Evolutionary conservation across 2,113 vertebrate genomes (phyloP).

Genomic region (Dicerorhinus sumatrensis): DNA sequence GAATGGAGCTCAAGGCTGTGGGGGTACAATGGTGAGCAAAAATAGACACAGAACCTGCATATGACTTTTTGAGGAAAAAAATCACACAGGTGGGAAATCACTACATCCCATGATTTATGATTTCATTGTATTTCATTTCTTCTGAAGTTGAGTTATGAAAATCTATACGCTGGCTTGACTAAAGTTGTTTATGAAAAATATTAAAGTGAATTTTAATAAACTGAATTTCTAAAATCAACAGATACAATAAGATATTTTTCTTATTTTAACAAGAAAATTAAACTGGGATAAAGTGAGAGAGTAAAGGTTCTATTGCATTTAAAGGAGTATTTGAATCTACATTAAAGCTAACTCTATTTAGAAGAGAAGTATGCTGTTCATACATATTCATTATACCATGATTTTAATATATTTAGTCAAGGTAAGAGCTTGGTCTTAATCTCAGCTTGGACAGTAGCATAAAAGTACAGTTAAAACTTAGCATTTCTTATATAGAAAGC

Average conservation of each 20-base stretch:
- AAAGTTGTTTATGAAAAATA: neutral
- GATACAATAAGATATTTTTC: neutral
- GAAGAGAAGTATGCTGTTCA: neutral
- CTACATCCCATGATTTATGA: neutral
- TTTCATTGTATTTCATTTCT: neutral
- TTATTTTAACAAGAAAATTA: neutral
- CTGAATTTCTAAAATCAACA: constrained; percentile 3
- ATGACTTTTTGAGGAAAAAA: neutral
- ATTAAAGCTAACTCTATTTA: neutral
- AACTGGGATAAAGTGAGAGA: neutral
- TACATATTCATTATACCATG: neutral
- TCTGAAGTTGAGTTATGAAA: neutral
- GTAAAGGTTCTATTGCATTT: neutral
- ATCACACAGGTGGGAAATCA: neutral
- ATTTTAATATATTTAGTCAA: neutral
- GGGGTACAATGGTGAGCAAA: neutral
- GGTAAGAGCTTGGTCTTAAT: neutral
- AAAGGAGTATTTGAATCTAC: neutral
- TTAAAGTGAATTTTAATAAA: neutral
- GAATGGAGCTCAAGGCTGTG: neutral
- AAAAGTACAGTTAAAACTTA: neutral
- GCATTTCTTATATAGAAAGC: neutral
- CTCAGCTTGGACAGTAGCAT: neutral
- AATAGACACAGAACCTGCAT: neutral
- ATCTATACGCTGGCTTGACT: neutral